A percentile compares a stretch with the other conserved stretches of the same genome.
Evolutionary conservation across 1,140 invertebrate genomes (phyloP).

Genomic region (Heterodera schachtii): DNA sequence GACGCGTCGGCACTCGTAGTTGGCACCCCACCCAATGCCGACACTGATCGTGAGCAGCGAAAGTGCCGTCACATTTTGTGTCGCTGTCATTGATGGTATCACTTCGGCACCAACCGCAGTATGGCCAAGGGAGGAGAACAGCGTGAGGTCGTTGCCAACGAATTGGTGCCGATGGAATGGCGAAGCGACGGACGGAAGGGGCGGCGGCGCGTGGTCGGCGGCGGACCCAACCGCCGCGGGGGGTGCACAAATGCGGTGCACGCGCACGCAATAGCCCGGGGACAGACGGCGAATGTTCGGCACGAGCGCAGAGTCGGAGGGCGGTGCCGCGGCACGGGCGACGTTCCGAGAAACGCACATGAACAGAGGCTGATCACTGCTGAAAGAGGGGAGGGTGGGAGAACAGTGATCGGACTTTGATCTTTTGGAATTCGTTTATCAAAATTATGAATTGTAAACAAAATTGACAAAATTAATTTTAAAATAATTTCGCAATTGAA

Average conservation of each 20-base stretch:
- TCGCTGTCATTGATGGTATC: no score
- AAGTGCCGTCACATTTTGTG: constrained; percentile 18
- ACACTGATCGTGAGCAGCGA: constrained; percentile 61
- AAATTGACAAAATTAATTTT: no score
- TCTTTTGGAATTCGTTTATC: no score
- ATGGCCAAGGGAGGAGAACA: no score
- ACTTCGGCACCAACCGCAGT: no score
- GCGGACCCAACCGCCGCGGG: constrained; percentile 13
- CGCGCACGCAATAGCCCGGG: constrained; percentile 64
- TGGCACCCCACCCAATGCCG: constrained; percentile 60
- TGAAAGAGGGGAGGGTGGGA: constrained; percentile 34
- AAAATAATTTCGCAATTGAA: no score
- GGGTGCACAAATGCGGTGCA: constrained; percentile 49
- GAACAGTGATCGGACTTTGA: no score
- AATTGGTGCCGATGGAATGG: background rate
- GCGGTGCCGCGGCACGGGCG: background rate
- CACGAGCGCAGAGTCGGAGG: constrained; percentile 33
- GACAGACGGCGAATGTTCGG: constrained; percentile 62
- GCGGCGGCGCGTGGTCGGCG: background rate
- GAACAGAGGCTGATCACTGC: constrained; percentile 61
- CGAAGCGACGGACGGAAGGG: background rate
- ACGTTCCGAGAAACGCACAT: constrained; percentile 54
- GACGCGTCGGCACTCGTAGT: constrained; percentile 57
- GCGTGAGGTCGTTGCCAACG: background rate
- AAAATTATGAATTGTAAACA: no score